Conservation (phyloP, 2,797 vertebrate genomes). For the Varecia variegata region DNA sequence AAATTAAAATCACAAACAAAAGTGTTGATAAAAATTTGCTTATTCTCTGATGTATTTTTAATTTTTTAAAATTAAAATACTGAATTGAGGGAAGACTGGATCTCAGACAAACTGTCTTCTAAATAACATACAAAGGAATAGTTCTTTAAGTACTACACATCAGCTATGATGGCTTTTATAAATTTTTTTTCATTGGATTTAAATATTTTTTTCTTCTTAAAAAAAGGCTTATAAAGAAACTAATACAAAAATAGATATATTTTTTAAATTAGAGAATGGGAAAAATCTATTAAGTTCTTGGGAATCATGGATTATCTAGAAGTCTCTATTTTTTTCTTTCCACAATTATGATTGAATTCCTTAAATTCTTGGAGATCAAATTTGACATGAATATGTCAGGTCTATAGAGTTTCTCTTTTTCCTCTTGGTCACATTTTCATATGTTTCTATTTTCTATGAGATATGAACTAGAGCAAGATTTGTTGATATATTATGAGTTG, state of each 20-base stretch:
- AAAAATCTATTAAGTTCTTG: not conserved
- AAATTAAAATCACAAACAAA: slow-evolving; percentile 41
- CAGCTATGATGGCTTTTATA: not conserved
- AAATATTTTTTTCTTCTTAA: not conserved
- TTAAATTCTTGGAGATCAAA: not conserved
- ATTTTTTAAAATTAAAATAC: slow-evolving; percentile 47
- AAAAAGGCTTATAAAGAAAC: not conserved
- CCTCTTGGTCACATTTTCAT: not conserved
- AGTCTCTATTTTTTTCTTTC: not conserved
- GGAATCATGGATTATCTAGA: not conserved
- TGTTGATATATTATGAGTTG: not conserved
- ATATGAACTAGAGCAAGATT: not conserved
- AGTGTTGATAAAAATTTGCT: slow-evolving; percentile 33
- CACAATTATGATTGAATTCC: not conserved
- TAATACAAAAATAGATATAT: not conserved
- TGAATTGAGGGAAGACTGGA: not conserved
- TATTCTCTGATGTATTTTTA: slow-evolving; percentile 42
- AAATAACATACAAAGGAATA: not conserved
- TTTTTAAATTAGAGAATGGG: slow-evolving; percentile 3
- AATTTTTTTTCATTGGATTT: not conserved
- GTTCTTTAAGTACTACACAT: not conserved
- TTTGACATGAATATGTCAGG: not conserved
- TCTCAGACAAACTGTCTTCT: not conserved
- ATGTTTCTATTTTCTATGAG: not conserved
- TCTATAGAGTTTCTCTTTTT: not conserved